Conservation (phyloP, 2,888 invertebrate species). For the Protula sp. region DNA sequence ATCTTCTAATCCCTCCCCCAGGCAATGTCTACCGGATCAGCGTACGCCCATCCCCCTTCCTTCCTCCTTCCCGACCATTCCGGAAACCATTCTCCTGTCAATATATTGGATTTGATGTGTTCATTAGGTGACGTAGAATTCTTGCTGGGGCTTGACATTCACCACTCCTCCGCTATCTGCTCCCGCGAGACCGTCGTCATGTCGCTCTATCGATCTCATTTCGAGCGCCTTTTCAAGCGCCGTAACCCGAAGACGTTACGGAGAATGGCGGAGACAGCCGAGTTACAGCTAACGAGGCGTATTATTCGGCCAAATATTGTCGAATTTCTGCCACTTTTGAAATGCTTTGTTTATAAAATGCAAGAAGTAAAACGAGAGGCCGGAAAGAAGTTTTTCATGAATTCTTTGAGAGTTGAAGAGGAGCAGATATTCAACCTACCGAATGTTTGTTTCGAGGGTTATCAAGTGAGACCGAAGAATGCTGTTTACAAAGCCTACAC, state of each 20-base stretch:
- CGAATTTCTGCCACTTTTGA: slow-evolving; percentile 12
- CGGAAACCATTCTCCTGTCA: too few species aligned
- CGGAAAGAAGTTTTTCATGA: neutral
- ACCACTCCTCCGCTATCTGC: slow-evolving; percentile 18
- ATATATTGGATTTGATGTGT: too few species aligned
- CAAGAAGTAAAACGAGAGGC: slow-evolving; percentile 3
- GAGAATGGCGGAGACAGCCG: slow-evolving; percentile 9
- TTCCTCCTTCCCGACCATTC: too few species aligned
- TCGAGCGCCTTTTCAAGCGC: slow-evolving; percentile 17
- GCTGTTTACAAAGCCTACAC: neutral
- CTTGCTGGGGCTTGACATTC: slow-evolving; percentile 10
- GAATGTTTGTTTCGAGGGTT: neutral
- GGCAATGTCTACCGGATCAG: too few species aligned
- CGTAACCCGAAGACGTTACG: slow-evolving; percentile 13
- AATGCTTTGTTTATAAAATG: slow-evolving; percentile 16
- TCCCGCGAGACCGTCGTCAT: slow-evolving; percentile 21
- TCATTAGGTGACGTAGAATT: slow-evolving; percentile 19
- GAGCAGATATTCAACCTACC: neutral
- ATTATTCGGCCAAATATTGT: slow-evolving; percentile 18
- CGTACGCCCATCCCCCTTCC: too few species aligned
- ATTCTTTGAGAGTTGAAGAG: too few species aligned
- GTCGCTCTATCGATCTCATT: slow-evolving; percentile 14
- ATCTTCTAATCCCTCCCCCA: too few species aligned
- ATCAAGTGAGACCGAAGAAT: neutral
- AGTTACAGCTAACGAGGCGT: slow-evolving; percentile 17